A percentile compares a stretch with the other conserved stretches of the same genome.
Conservation (phyloP, 1,140 invertebrate genomes). For the Papilio polytes region DNA sequence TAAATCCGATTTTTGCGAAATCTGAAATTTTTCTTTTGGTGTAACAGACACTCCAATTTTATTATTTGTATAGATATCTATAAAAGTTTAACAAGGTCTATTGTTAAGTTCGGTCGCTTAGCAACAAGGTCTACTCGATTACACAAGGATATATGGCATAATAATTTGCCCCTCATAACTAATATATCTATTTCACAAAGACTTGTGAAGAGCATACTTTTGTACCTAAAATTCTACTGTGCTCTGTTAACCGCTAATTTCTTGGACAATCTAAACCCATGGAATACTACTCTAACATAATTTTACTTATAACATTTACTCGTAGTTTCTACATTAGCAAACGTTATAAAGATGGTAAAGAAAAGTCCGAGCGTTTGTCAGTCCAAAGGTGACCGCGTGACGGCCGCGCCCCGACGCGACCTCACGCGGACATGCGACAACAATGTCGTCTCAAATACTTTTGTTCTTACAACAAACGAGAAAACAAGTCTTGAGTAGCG, state of each 20-base stretch:
- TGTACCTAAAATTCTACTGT: background rate
- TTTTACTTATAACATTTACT: no score
- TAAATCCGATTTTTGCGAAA: no score
- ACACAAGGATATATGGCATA: constrained; percentile 6
- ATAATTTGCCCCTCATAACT: background rate
- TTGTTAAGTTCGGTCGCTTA: background rate
- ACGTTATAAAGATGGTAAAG: no score
- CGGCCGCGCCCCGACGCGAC: background rate
- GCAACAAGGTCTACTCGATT: background rate
- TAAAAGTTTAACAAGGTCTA: background rate
- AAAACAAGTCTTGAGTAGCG: background rate
- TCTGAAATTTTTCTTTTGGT: no score
- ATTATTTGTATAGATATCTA: no score
- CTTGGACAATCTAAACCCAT: no score
- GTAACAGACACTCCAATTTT: no score
- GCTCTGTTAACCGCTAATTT: no score
- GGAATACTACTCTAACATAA: no score
- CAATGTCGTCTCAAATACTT: constrained; percentile 54
- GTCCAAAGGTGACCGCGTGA: constrained; percentile 2
- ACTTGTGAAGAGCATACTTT: constrained; percentile 2
- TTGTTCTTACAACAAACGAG: constrained; percentile 58
- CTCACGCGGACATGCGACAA: background rate
- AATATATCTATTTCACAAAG: constrained; percentile 3
- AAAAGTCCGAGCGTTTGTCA: background rate
- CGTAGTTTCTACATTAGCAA: no score